Conservation (phyloP, 2,888 invertebrate genomes). For the Scaptomyza tumidula region DNA sequence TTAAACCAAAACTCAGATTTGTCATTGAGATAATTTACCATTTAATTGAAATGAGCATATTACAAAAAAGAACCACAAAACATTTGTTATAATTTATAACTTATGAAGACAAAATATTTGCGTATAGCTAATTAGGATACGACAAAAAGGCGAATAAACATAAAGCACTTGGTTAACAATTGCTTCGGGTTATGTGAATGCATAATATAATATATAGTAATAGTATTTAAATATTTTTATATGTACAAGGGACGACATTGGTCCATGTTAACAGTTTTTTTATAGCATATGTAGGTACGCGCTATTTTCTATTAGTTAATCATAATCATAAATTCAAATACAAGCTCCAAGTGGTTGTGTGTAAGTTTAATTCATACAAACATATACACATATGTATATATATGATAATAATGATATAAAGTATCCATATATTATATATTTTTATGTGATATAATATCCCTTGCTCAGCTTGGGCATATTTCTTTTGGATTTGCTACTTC, state of each 20-base stretch:
- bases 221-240: slow-evolving; percentile 34
- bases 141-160: slow-evolving; percentile 65
- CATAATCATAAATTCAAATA: slow-evolving; percentile 71
- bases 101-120: slow-evolving; percentile 50
- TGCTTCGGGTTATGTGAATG: slow-evolving; percentile 65
- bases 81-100: slow-evolving; percentile 47
- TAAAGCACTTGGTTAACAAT: slow-evolving; percentile 77
- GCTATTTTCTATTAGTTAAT: slow-evolving; percentile 52
- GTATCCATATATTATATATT: slow-evolving; percentile 12
- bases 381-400: too few relatives aligned
- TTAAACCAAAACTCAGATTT: background rate
- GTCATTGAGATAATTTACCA: slow-evolving; percentile 32
- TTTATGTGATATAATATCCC: slow-evolving; percentile 45
- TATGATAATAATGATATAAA: background rate
- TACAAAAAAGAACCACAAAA: slow-evolving; percentile 29
- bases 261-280: slow-evolving; percentile 64
- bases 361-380: slow-evolving; percentile 38
- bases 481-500: slow-evolving; percentile 17
- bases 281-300: slow-evolving; percentile 32
- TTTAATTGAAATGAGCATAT: slow-evolving; percentile 57
- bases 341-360: slow-evolving; percentile 66
- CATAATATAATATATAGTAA: slow-evolving; percentile 31
- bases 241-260: slow-evolving; percentile 57
- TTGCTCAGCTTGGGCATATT: slow-evolving; percentile 56
- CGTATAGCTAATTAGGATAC: slow-evolving; percentile 55